A percentile compares a stretch with the other conserved stretches of the same genome.
Evolutionary conservation across 2,888 invertebrate species (phyloP).

Genomic region (Calameuta idolon): DNA sequence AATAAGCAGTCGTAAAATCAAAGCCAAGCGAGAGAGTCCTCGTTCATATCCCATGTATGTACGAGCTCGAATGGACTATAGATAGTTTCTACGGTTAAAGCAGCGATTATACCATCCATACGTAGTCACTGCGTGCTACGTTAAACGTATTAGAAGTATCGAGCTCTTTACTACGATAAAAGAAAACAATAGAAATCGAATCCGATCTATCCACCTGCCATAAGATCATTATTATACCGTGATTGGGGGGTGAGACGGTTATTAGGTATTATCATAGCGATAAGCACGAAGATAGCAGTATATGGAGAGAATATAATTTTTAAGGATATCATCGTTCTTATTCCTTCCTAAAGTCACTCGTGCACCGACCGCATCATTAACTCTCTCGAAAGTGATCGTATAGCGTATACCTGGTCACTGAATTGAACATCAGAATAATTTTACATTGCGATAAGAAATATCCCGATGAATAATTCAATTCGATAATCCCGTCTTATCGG

Average conservation of each 20-base stretch:
- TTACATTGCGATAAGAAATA: not conserved
- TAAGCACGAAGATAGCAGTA: not conserved
- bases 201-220: not conserved
- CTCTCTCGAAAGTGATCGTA: not conserved
- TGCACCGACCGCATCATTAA: not conserved
- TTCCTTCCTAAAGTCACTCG: not conserved
- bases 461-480: not conserved
- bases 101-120: not conserved
- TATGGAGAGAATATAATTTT: not conserved
- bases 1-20: not conserved
- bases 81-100: not conserved
- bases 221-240: not conserved
- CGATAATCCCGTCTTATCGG: not conserved
- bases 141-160: not conserved
- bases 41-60: not conserved
- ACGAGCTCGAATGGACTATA: not conserved
- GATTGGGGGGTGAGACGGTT: not conserved
- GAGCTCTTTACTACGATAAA: not conserved
- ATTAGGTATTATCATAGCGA: not conserved
- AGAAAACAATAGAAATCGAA: not conserved
- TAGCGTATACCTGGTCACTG: not conserved
- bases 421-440: not conserved
- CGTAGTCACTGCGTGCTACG: not conserved
- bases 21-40: not conserved
- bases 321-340: not conserved